These are phyloP conservation scores for Entomobrya multifasciata DNA, from an alignment of 2,888 invertebrate species.

Conservation along the genomic window DNA sequence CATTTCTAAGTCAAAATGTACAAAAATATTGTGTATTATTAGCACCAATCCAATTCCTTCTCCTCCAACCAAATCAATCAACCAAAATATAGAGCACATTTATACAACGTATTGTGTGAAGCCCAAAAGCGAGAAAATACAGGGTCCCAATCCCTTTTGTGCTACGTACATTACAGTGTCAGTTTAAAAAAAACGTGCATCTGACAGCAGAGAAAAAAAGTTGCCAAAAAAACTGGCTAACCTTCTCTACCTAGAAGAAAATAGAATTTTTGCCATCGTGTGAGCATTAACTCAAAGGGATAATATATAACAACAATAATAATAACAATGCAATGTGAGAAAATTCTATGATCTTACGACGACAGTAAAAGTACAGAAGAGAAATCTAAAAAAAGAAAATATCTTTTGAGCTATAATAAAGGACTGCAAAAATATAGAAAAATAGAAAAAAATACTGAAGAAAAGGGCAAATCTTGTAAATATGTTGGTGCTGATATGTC, in stretches of 20 bases:
- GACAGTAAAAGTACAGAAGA: neutral
- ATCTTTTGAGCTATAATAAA: neutral
- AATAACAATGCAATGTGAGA: neutral
- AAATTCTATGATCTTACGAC: constrained; percentile 2
- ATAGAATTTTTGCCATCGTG: constrained; percentile 15
- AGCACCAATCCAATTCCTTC: constrained; percentile 47
- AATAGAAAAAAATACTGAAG: neutral
- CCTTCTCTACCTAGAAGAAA: constrained; percentile 36
- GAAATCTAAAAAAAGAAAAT: neutral
- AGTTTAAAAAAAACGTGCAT: constrained; percentile 48
- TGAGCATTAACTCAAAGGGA: constrained; percentile 22
- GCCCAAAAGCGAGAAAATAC: constrained; percentile 16
- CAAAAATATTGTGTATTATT: too few relatives aligned
- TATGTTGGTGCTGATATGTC: too few relatives aligned
- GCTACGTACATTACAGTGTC: constrained; percentile 4
- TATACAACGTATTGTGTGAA: neutral
- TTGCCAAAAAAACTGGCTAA: constrained; percentile 39
- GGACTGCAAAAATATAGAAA: neutral
- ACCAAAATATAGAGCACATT: constrained; percentile 19
- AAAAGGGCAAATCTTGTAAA: too few relatives aligned
- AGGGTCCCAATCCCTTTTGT: constrained; percentile 9
- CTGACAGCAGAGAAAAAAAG: constrained; percentile 47
- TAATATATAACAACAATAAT: too few relatives aligned
- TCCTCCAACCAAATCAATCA: constrained; percentile 38
- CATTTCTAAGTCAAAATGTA: too few relatives aligned